phyloP scores from a whole-genome alignment of 2,888 invertebrate species.

The Drosophila ustulata region DNA sequence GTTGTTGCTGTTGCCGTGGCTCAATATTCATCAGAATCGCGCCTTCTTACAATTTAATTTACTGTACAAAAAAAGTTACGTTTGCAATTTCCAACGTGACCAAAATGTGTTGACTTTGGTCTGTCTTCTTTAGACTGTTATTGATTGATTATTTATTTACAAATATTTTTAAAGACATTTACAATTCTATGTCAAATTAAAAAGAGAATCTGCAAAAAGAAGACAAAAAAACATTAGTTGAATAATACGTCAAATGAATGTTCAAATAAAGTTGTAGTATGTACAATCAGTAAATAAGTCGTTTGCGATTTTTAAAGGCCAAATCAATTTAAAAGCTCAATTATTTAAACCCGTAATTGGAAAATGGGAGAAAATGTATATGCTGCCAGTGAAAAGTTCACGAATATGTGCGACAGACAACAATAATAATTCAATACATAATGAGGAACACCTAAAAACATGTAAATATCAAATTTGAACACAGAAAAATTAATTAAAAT shows the following conservation, averaged over 20 bases:
- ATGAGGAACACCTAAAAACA: no score
- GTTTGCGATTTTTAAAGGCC: no score
- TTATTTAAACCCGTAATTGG: no score
- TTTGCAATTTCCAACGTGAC: slow-evolving; percentile 35
- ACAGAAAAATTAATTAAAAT: not conserved
- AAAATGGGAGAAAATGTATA: not conserved
- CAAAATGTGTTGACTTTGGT: slow-evolving; percentile 41
- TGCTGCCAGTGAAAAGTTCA: not conserved
- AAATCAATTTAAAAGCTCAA: no score
- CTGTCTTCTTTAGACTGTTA: slow-evolving; percentile 14
- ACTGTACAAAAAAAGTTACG: slow-evolving; percentile 53
- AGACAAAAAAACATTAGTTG: slow-evolving; percentile 30
- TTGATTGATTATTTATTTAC: slow-evolving; percentile 33
- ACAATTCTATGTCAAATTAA: slow-evolving; percentile 66
- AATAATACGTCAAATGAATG: not conserved
- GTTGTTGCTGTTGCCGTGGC: slow-evolving; percentile 23
- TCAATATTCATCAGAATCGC: slow-evolving; percentile 27
- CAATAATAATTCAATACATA: no score
- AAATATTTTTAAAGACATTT: slow-evolving; percentile 52
- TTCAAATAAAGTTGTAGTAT: not conserved
- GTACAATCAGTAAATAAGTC: no score
- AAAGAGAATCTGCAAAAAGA: slow-evolving; percentile 72
- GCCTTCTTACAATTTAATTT: slow-evolving; percentile 42
- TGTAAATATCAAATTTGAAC: no score
- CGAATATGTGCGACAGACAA: not conserved